Conservation (phyloP, 2,797 vertebrate genomes). For the Arnoldichthys spilopterus region DNA sequence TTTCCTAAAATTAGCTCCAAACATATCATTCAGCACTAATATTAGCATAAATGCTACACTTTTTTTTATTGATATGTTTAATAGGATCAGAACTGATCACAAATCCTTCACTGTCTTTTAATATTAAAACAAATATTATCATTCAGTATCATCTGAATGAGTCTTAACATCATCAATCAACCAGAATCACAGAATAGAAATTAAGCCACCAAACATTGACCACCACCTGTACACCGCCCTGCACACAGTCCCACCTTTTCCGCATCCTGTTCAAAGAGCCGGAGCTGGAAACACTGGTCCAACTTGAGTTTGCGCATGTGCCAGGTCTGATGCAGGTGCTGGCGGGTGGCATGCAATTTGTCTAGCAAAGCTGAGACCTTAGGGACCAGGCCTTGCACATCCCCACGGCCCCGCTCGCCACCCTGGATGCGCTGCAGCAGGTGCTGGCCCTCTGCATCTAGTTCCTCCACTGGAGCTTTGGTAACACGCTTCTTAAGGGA, state of each 20-base stretch:
- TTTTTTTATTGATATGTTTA: no score
- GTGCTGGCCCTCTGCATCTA: slow-evolving; percentile 92
- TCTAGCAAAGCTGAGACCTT: slow-evolving; percentile 93
- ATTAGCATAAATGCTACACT: no score
- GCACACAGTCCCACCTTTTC: slow-evolving; percentile 85
- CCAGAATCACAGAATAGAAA: not conserved
- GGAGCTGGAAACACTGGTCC: slow-evolving; percentile 97
- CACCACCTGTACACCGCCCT: not conserved
- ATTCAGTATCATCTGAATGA: not conserved
- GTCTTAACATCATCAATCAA: not conserved
- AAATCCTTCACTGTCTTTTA: not conserved
- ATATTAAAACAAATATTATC: not conserved
- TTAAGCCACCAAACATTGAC: not conserved
- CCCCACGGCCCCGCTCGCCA: slow-evolving; percentile 77
- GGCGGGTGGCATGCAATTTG: slow-evolving; percentile 90
- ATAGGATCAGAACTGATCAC: not conserved
- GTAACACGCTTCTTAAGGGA: slow-evolving; percentile 93
- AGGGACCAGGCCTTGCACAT: slow-evolving; percentile 90
- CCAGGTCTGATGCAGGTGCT: slow-evolving; percentile 97
- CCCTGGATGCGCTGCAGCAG: slow-evolving; percentile 93
- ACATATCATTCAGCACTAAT: no score
- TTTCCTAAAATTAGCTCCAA: no score
- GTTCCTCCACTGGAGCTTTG: slow-evolving; percentile 93
- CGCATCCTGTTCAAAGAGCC: slow-evolving; percentile 95
- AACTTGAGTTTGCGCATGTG: slow-evolving; percentile 89